Base-by-base conservation (phyloP, 2,888 invertebrate species). In the Hyles lineata region DNA sequence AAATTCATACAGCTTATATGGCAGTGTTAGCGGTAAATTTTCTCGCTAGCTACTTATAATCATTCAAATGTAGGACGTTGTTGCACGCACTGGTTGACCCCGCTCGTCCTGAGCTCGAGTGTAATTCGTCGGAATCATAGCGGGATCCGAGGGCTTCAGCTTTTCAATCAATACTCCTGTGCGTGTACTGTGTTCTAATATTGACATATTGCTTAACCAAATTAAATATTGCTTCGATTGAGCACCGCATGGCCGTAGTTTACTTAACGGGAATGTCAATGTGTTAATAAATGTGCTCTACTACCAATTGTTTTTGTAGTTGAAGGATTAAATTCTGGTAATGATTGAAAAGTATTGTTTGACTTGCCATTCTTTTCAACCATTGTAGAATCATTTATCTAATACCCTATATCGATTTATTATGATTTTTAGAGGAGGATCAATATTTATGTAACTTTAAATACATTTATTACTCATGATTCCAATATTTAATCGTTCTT, bases 1-100 rank as follows among this genome's bases (percentile, higher is more conserved):
- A 94, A 94, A 94, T 92, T 93, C 93, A 92, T 92, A 92, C 92
- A 90, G 91, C 93, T 93, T 94, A 94, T 94, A 94, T 93, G 94
- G 94, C 90, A 89, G 92, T 88, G 93, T 88, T 94, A 94, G 93
- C 94, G 94, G 94, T 94, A 94, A 93, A 94, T 92, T 93, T 91
- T 93, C 94, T 94, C 90, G 85, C 90, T 90, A 89, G 93, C 94
- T 93, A 94, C 94, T 93, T 92, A 92, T 92, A 90, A 92, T 92
- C 93, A 92, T 93, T 90, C 90, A 92, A 91, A 94, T 92, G 94
- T 94, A 89, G 94, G 94, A 93, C 94, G 93, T 82, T 86, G 87
- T 85, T 91, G 91, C 90, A 93, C 92, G 92, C 93, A 92, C 89
- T 89, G 87, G 88, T 89, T 92, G 93, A 93, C 92, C 93, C 91